Base-by-base conservation (phyloP, 92 coral and sea anemone species). In the Heliopora coerulea region DNA sequence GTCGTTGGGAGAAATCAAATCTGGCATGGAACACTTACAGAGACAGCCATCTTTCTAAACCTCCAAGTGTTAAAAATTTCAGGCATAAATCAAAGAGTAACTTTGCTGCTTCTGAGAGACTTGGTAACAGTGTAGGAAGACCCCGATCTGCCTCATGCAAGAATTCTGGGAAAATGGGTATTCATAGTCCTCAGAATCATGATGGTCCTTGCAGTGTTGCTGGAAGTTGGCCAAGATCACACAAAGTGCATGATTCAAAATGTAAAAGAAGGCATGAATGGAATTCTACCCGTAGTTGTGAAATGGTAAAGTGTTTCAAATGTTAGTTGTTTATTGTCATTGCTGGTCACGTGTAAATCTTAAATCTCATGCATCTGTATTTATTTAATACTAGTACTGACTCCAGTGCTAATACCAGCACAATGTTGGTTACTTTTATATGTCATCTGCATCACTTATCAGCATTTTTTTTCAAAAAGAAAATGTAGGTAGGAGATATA, bases 1-100 rank as follows among this genome's bases (percentile, higher is more conserved):
- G 99, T 0, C 95, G 96, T 24, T 95, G 96, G 96, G 80, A 82
- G 62, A 84, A 91, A 64, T 95, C 99, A 0, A 90, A 93, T 58
- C 59, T 77, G 21, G 95, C 99, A 0, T 95, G 99, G 99, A 95
- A 88, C 61, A 74, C 91, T 0, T 95, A 64, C 49, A 79, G 86
- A 57, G 64, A 91, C 15, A 75, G 80, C 12, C 91, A 95, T 40
- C 93, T 95, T 42, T 83, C 95, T 0, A 95, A 95, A 66, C 96
- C 95, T 31, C 83, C 85, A 12, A 80, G 92, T 12, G 54, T 83
- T 14, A 80, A 66, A 23, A 85, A 75, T 21, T 39, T 64, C 10
- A 66, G 70, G 29, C 42, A 50, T 2, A 62, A 72, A 13, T 48
- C 56, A 1, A 79, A 78, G 50, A 79, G 75, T 18, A 58, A 24